Base-by-base conservation (phyloP, 92 coral and sea anemone genomes). In the Zoanthus gigantus region DNA sequence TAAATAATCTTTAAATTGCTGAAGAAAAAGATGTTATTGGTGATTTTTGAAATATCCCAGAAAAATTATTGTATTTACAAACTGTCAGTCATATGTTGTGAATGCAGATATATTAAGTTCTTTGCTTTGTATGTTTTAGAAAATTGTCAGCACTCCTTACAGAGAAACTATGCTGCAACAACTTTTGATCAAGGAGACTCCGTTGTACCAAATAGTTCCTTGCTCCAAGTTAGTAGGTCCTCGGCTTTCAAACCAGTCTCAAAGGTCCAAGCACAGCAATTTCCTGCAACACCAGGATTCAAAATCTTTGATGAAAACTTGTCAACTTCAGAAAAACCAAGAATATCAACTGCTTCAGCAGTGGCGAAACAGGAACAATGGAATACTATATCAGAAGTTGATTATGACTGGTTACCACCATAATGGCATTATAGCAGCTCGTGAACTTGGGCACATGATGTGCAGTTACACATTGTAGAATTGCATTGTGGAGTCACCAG, bases 171-270 rank as follows among this genome's bases (percentile, higher is more conserved):
- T 61, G 16, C 18, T 4, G 57, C 56, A 63, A 30, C 10, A 80
- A 80, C 52, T 28, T 10, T 9, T 28, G 69, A 48, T 80, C 7
- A 12, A 18, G 74, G 85, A 63, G 45, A 80, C 56, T 9, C 23
- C 1, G 5, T 14, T 5, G 9, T 63, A 28, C 84, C 56, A 57
- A 78, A 57, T 58, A 78, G 28, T 29, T 65, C 73, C 42, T 9
- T 80, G 53, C 28, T 10, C 71, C 17, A 31, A 14, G n/a, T 45
- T 23, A 74, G 34, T 28, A 29, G 37, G 2, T 34, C 30, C 57
- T 65, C 85, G n/a, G 85, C 85, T 18, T 80, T 65, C 74, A 80
- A 15, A 30, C 74, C 85, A 11, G 74, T 80, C 16, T 17, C 37
- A 44, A 60, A 29, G 48, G 2, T 45, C 13, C 74, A 63, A 9